Conservation (phyloP, 2,113 vertebrate species). For the Nesogale talazaci region DNA sequence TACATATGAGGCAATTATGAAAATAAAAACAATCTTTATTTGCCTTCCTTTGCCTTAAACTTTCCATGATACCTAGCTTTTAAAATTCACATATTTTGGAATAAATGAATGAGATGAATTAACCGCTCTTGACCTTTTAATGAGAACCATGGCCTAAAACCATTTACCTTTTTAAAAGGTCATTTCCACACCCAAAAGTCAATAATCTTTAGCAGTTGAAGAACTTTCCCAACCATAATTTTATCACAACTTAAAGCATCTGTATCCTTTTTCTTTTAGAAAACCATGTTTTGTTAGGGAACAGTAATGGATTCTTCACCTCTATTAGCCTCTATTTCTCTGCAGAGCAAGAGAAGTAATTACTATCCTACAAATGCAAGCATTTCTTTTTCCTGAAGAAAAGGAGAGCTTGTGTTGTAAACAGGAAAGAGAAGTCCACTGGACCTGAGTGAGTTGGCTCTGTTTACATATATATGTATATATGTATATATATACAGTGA, state of each 20-base stretch:
- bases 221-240: constrained; percentile 57
- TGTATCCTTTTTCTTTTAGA: constrained; percentile 58
- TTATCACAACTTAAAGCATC: constrained; percentile 68
- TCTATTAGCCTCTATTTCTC: constrained; percentile 81
- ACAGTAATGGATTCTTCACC: constrained; percentile 72
- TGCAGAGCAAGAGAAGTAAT: constrained; percentile 74
- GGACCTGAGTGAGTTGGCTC: background rate
- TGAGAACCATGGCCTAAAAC: constrained; percentile 49
- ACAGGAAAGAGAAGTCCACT: background rate
- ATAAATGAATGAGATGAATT: constrained; percentile 12
- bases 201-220: constrained; percentile 34
- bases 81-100: constrained; percentile 26
- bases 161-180: constrained; percentile 8
- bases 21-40: background rate
- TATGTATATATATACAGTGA: background rate
- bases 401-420: background rate
- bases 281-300: constrained; percentile 57
- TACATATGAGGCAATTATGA: background rate
- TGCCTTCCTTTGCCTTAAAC: background rate
- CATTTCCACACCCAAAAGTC: background rate
- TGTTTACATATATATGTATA: background rate
- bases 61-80: background rate
- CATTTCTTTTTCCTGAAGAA: constrained; percentile 70
- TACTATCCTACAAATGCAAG: constrained; percentile 78
- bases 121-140: background rate